A percentile compares a stretch with the other conserved stretches of the same genome.
phyloP scores from a whole-genome alignment of 2,797 vertebrate genomes.

The Rhabdomys pumilio region DNA sequence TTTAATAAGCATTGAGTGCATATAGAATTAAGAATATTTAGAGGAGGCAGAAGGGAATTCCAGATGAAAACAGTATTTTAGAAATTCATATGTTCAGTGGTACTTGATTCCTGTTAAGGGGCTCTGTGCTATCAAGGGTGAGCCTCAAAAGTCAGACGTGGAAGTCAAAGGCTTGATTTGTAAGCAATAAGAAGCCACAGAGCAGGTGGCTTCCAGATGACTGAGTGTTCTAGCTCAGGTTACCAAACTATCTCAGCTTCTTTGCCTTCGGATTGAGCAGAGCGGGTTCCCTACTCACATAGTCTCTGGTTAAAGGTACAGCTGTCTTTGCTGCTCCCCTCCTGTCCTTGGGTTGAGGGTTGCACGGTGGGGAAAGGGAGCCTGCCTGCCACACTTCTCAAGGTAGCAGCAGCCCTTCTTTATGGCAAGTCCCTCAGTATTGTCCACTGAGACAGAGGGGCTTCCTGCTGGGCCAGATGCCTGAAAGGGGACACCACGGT shows the following conservation, averaged over 20 bases:
- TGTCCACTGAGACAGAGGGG: neutral
- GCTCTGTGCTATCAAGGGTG: neutral
- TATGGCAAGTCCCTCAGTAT: neutral
- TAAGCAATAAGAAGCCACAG: neutral
- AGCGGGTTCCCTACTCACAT: neutral
- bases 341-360: neutral
- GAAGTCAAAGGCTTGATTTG: neutral
- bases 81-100: neutral
- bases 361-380: neutral
- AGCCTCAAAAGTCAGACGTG: neutral
- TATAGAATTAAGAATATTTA: slow-evolving; percentile 37
- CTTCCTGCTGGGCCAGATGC: neutral
- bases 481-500: neutral
- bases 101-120: neutral
- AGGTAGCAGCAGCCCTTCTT: neutral
- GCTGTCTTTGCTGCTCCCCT: neutral
- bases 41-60: slow-evolving; percentile 29
- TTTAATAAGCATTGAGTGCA: slow-evolving; percentile 12
- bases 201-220: neutral
- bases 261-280: slow-evolving; percentile 34
- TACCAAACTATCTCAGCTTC: slow-evolving; percentile 12
- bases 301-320: neutral
- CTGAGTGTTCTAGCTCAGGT: neutral
- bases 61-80: neutral
- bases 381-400: neutral